These are phyloP conservation scores for Heliconius eleuchia DNA, from an alignment of 1,140 invertebrate genomes.

Conservation along the genomic window DNA sequence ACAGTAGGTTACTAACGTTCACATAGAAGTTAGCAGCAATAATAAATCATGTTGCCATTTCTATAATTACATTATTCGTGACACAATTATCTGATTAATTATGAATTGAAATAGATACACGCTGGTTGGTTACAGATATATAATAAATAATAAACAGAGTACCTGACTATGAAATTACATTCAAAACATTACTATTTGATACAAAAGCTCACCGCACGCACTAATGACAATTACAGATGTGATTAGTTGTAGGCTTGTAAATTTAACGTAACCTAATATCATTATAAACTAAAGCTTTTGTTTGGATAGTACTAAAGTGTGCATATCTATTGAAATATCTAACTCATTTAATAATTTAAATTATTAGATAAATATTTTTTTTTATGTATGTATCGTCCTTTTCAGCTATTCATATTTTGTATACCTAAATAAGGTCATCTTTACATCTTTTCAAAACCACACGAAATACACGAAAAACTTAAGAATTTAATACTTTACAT, in stretches of 20 bases:
- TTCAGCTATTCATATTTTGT: too few species aligned
- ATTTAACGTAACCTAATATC: background rate
- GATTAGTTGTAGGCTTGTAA: slow-evolving; percentile 16
- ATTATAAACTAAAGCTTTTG: background rate
- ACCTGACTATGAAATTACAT: slow-evolving; percentile 34
- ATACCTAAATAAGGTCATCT: too few species aligned
- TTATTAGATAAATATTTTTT: background rate
- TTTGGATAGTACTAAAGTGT: background rate
- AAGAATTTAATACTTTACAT: slow-evolving; percentile 17
- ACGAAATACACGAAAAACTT: background rate
- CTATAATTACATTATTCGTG: background rate
- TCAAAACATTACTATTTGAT: slow-evolving; percentile 26
- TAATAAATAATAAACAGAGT: slow-evolving; percentile 35
- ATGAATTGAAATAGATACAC: slow-evolving; percentile 48
- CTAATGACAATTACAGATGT: slow-evolving; percentile 25
- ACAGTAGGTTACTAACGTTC: background rate
- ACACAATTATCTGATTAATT: slow-evolving; percentile 41
- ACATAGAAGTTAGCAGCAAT: background rate
- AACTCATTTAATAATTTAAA: background rate
- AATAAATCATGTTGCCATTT: background rate
- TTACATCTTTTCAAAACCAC: background rate
- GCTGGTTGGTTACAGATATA: slow-evolving; percentile 33
- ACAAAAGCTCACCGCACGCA: slow-evolving; percentile 22
- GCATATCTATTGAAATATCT: background rate
- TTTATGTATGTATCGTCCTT: background rate